Percentiles rank a stretch among this genome's conserved stretches.
Conservation (phyloP, 2,888 invertebrate species). For the Unio delphinus region DNA sequence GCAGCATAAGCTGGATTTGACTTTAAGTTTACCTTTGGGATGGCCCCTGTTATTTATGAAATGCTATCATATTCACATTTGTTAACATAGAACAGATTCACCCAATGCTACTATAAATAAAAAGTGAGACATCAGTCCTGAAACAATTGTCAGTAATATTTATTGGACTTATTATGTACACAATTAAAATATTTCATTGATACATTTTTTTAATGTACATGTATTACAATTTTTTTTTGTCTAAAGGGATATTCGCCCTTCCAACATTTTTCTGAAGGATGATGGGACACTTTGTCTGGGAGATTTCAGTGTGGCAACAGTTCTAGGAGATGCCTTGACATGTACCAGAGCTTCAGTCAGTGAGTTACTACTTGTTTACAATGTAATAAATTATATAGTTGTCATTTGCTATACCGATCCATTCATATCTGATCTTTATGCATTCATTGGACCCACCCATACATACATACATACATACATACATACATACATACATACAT, state of each 20-base stretch:
- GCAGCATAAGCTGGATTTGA: too few relatives aligned
- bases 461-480: too few relatives aligned
- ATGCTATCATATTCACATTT: too few relatives aligned
- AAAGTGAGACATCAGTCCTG: too few relatives aligned
- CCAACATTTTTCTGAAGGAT: slow-evolving; percentile 63
- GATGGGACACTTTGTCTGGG: slow-evolving; percentile 59
- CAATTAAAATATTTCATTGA: not conserved
- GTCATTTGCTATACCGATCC: not conserved
- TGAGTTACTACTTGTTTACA: slow-evolving; percentile 30
- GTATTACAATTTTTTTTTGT: not conserved
- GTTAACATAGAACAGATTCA: too few relatives aligned
- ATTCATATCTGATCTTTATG: too few relatives aligned
- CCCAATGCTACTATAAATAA: too few relatives aligned
- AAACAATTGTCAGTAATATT: not conserved
- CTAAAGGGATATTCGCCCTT: slow-evolving; percentile 67
- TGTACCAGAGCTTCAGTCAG: slow-evolving; percentile 61
- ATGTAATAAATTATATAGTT: not conserved
- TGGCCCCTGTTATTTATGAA: too few relatives aligned
- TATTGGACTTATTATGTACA: not conserved
- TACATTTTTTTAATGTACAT: not conserved
- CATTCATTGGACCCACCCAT: too few relatives aligned
- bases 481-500: too few relatives aligned
- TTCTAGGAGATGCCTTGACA: slow-evolving; percentile 66
- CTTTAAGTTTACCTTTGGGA: too few relatives aligned
- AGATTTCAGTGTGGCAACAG: slow-evolving; percentile 68